Base-by-base conservation (phyloP, 2,888 invertebrate genomes). In the Neuroscelio doddi region DNA sequence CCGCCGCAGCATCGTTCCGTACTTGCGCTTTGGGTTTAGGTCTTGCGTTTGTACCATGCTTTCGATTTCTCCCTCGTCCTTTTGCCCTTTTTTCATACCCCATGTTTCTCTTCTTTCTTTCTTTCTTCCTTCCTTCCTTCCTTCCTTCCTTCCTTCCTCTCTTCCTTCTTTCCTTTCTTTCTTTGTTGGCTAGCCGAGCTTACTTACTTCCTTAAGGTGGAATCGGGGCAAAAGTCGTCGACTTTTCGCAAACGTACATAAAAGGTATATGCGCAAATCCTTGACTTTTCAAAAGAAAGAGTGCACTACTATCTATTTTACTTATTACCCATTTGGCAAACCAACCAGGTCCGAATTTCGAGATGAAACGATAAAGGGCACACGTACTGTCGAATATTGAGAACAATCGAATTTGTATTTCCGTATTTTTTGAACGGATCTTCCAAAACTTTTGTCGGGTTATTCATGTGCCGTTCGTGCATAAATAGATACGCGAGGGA, bases 1-100 rank as follows among this genome's bases (percentile, higher is more conserved):
- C 79, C 77, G 69, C 75, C 68, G 69, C 69, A 70, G 71, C 72
- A 73, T 72, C 73, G 70, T 78, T 77, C 73, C 70, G 67, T 76
- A 75, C 73, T 72, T 74, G 62, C 68, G 62, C 70, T 68, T 55
- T 64, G 64, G 64, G 58, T 73, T 73, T 70, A 61, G 61, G 68
- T 21, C 38, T 32, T 36, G n/a, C n/a, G n/a, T n/a, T n/a, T n/a
- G n/a, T 30, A 29, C 12, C 45, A 12, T 8, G 32, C 5, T 26
- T 26, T 26, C 26, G 8, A 26, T 8, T 65, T 59, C 47, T 62
- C 44, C 57, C 46, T 50, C 67, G 39, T 49, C 36, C 30, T 58
- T 29, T 30, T 49, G 45, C 50, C 39, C 47, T 63, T 66, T 57
- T 46, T 53, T 53, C 50, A 36, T 21, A 15, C 58, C 8, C 41